Evolutionary conservation across 1,140 invertebrate species (phyloP).

Genomic region (Sesamia nonagrioides): DNA sequence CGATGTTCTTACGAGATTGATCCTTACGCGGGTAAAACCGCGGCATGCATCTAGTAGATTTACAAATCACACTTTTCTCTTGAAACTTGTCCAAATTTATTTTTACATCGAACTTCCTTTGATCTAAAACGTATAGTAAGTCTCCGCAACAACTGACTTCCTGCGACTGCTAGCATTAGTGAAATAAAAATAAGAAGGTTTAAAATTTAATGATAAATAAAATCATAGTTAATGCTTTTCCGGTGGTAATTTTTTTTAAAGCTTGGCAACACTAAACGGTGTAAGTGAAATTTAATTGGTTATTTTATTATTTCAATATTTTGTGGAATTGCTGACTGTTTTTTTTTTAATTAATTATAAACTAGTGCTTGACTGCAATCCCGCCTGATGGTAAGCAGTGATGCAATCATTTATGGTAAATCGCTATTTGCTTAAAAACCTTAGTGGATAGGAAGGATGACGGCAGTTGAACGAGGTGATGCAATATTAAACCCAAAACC

Average conservation of each 20-base stretch:
- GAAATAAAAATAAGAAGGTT: conserved; percentile 34
- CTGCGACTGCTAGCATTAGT: conserved; percentile 18
- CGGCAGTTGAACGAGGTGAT: too few species aligned
- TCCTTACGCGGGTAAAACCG: too few species aligned
- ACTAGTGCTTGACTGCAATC: too few species aligned
- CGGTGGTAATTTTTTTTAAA: conserved; percentile 19
- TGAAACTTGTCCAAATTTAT: conserved; percentile 20
- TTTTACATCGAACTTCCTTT: conserved; percentile 15
- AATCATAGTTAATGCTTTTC: conserved; percentile 8
- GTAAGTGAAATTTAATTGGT: conserved; percentile 32
- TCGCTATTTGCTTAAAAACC: too few species aligned
- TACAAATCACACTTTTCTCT: conserved; percentile 18
- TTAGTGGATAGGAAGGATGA: too few species aligned
- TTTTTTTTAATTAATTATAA: too few species aligned
- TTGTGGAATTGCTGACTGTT: background rate
- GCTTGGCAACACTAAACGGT: conserved; percentile 36
- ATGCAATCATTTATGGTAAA: too few species aligned
- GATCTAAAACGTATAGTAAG: background rate
- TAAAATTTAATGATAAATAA: conserved; percentile 29
- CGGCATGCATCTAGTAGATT: background rate
- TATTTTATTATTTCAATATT: conserved; percentile 38
- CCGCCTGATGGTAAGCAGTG: too few species aligned
- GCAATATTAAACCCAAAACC: too few species aligned
- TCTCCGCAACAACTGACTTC: background rate
- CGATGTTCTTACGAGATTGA: too few species aligned